Percentiles rank a stretch among this genome's conserved stretches.
phyloP scores from a whole-genome alignment of 2,888 invertebrate genomes.

The Lithosia quadra region DNA sequence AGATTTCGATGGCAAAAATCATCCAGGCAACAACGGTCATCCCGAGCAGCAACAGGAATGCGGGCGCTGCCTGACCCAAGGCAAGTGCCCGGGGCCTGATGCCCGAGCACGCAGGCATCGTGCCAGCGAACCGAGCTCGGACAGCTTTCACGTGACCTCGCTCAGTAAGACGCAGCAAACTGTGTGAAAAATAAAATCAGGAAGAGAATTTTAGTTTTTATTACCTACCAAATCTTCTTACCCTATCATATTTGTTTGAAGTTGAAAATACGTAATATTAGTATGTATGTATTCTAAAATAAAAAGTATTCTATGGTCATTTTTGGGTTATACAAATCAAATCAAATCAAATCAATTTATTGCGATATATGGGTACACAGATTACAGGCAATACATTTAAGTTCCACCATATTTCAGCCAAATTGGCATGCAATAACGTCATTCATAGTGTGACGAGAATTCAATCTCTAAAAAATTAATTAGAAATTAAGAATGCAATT shows the following conservation, averaged over 20 bases:
- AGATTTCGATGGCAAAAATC: conserved; percentile 64
- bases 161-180: conserved; percentile 73
- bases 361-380: too few relatives aligned
- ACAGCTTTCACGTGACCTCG: conserved; percentile 69
- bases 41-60: conserved; percentile 67
- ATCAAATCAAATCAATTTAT: not conserved
- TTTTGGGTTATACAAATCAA: not conserved
- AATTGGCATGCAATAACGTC: too few relatives aligned
- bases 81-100: conserved; percentile 74
- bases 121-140: conserved; percentile 63
- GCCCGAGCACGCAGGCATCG: conserved; percentile 70
- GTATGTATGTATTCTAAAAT: too few relatives aligned
- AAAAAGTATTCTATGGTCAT: too few relatives aligned
- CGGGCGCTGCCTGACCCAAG: conserved; percentile 79
- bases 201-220: not conserved
- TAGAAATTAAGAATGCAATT: too few relatives aligned
- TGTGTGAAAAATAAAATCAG: conserved; percentile 34
- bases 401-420: too few relatives aligned
- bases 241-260: too few relatives aligned
- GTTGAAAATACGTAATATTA: too few relatives aligned
- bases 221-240: too few relatives aligned
- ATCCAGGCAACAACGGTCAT: conserved; percentile 56
- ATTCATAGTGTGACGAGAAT: too few relatives aligned
- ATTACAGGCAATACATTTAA: too few relatives aligned
- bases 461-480: too few relatives aligned